phyloP scores from a whole-genome alignment of 2,113 vertebrate species.

The Chloropsis cyanopogon region DNA sequence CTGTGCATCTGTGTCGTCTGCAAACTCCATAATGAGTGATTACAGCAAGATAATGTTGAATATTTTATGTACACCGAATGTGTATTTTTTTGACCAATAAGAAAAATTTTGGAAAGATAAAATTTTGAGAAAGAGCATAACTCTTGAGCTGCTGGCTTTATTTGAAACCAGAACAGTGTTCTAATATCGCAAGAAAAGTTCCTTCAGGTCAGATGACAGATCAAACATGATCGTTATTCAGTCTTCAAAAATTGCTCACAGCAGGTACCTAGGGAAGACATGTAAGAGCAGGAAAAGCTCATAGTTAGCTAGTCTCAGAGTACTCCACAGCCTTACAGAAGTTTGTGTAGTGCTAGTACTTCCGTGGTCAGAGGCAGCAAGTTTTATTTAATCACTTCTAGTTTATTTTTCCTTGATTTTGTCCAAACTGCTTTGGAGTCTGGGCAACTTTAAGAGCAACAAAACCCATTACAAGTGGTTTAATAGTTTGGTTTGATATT shows the following conservation, averaged over 20 bases:
- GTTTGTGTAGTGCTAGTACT: neutral
- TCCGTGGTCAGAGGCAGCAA: neutral
- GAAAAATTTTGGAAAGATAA: neutral
- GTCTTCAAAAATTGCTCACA: neutral
- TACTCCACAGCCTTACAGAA: neutral
- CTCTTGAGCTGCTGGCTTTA: neutral
- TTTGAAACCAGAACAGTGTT: neutral
- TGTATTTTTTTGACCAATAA: neutral
- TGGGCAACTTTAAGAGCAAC: neutral
- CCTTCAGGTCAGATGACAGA: neutral
- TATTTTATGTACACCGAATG: neutral
- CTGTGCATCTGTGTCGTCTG: neutral
- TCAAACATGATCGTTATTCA: neutral
- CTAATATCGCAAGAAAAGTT: neutral
- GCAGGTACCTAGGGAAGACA: neutral
- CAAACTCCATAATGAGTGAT: neutral
- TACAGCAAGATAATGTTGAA: neutral
- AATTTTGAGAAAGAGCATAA: neutral
- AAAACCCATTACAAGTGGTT: rapidly evolving
- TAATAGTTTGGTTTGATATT: neutral
- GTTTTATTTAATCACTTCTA: neutral
- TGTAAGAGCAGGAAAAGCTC: neutral
- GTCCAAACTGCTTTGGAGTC: neutral
- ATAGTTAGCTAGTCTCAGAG: neutral
- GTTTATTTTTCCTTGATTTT: neutral